These are phyloP conservation scores for Lamprologus ornatipinnis DNA, from an alignment of 2,113 vertebrate species.

Conservation along the genomic window DNA sequence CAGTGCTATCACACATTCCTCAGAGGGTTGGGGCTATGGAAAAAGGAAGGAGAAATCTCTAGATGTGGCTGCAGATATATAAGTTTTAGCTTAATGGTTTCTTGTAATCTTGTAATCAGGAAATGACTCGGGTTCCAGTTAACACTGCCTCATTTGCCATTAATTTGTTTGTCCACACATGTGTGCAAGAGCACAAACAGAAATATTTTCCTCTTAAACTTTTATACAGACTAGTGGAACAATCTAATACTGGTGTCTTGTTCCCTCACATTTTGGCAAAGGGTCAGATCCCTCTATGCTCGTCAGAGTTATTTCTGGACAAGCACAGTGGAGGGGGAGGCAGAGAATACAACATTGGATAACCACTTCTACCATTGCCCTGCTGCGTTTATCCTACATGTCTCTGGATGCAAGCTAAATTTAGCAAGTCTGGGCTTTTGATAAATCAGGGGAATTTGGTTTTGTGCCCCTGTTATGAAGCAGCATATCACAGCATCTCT, in stretches of 20 bases:
- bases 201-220: not conserved
- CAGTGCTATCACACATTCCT: not conserved
- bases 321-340: not conserved
- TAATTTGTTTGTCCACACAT: constrained; percentile 5
- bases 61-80: not conserved
- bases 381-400: constrained; percentile 40
- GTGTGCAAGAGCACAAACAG: not conserved
- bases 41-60: constrained; percentile 5
- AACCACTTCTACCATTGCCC: constrained; percentile 17
- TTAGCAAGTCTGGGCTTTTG: constrained; percentile 52
- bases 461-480: constrained; percentile 28
- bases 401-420: constrained; percentile 45
- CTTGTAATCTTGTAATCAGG: constrained; percentile 25
- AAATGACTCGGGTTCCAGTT: constrained; percentile 26
- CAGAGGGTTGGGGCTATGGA: not conserved
- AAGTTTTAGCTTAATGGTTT: not conserved
- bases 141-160: constrained; percentile 1
- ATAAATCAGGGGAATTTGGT: constrained; percentile 46
- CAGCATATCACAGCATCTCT: constrained; percentile 7
- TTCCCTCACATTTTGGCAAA: constrained; percentile 24
- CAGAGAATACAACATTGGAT: constrained; percentile 20
- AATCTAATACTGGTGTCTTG: constrained; percentile 32
- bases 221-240: not conserved
- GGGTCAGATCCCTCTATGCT: constrained; percentile 23
- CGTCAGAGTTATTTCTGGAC: constrained; percentile 53